These are phyloP conservation scores for Busseola fusca DNA, from an alignment of 2,888 invertebrate species.

Conservation along the genomic window DNA sequence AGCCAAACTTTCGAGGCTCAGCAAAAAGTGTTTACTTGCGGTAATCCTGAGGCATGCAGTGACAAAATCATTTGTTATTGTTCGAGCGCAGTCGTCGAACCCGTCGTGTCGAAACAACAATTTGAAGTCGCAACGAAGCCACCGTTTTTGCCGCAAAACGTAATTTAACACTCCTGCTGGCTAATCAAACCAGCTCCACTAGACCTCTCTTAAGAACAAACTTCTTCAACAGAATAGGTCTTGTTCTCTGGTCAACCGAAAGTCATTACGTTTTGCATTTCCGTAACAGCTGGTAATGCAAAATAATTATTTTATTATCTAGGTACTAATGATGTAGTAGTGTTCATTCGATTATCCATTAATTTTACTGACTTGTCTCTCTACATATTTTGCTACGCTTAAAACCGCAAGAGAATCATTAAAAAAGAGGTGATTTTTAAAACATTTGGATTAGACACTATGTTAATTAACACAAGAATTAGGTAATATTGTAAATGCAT, in stretches of 20 bases:
- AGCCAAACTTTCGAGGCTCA: conserved; percentile 38
- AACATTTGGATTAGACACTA: no score
- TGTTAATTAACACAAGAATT: not conserved
- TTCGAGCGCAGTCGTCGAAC: conserved; percentile 73
- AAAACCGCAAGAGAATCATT: not conserved
- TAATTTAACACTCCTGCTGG: conserved; percentile 72
- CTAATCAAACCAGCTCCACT: conserved; percentile 66
- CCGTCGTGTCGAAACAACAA: conserved; percentile 70
- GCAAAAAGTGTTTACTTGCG: conserved; percentile 50
- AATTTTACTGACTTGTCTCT: not conserved
- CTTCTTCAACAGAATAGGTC: conserved; percentile 10
- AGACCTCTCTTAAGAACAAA: conserved; percentile 37
- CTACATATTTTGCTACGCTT: not conserved
- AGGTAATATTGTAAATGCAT: not conserved
- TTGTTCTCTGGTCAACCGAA: conserved; percentile 16
- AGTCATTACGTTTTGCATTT: conserved; percentile 51
- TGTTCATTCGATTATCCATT: conserved; percentile 16
- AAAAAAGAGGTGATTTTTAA: not conserved
- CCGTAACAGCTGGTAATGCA: conserved; percentile 55
- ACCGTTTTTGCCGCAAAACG: conserved; percentile 73
- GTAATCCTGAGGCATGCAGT: conserved; percentile 52
- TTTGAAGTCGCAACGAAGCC: conserved; percentile 69
- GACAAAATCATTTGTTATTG: conserved; percentile 66
- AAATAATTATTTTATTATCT: conserved; percentile 54
- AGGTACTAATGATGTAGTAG: conserved; percentile 41